These are phyloP conservation scores for Aricia artaxerxes DNA, from an alignment of 2,888 invertebrate genomes.

Conservation along the genomic window DNA sequence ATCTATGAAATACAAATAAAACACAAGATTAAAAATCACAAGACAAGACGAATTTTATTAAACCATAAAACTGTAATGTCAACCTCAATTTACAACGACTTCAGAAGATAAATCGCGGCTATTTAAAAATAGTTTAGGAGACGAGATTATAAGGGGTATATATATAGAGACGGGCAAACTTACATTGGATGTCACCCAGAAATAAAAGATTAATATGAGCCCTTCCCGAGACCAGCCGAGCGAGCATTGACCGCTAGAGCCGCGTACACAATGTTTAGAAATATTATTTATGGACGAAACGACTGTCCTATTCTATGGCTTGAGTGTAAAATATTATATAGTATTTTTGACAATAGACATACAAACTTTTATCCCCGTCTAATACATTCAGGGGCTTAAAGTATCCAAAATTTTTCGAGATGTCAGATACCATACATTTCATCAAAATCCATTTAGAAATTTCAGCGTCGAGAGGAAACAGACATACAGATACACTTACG, in stretches of 20 bases:
- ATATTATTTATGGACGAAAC: background rate
- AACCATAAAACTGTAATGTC: background rate
- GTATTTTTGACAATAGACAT: too few species aligned
- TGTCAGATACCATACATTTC: too few species aligned
- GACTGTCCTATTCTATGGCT: too few species aligned
- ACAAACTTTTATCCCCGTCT: too few species aligned
- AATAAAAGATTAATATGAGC: conserved; percentile 45
- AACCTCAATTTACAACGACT: conserved; percentile 1
- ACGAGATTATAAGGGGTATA: background rate
- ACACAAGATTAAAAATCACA: background rate
- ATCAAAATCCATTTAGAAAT: background rate
- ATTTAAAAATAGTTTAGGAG: background rate
- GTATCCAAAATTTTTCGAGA: too few species aligned
- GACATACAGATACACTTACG: too few species aligned
- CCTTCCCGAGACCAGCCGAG: conserved; percentile 46
- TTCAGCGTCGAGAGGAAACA: too few species aligned
- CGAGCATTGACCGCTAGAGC: conserved; percentile 39
- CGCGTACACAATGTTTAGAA: background rate
- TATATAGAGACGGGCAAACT: background rate
- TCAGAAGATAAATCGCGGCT: conserved; percentile 1
- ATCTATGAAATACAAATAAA: background rate
- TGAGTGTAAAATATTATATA: too few species aligned
- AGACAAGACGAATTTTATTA: background rate
- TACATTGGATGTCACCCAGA: conserved; percentile 57
- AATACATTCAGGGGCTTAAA: too few species aligned